Evolutionary conservation across 1,140 invertebrate genomes (phyloP).

Genomic region (Argopecten irradians): DNA sequence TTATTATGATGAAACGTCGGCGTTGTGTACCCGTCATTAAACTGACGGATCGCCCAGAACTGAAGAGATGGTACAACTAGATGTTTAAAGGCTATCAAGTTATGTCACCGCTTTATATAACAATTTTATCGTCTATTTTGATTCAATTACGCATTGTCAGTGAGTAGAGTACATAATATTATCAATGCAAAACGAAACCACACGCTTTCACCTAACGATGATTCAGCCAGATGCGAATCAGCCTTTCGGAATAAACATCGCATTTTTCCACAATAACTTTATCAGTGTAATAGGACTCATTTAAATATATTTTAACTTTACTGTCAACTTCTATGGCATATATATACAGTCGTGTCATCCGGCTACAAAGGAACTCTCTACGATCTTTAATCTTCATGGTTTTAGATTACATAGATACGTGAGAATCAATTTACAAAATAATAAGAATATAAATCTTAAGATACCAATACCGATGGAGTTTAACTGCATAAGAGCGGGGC

Average conservation of each 20-base stretch:
- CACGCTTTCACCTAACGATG: not conserved
- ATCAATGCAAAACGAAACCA: slow-evolving; percentile 5
- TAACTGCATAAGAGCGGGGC: not conserved
- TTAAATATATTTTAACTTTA: slow-evolving; percentile 24
- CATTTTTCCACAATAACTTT: slow-evolving; percentile 4
- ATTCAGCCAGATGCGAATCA: not conserved
- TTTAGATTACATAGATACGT: not conserved
- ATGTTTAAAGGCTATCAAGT: not conserved
- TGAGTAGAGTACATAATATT: slow-evolving; percentile 2
- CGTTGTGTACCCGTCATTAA: not conserved
- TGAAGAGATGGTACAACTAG: not conserved
- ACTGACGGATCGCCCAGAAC: not conserved
- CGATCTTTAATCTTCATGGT: slow-evolving; percentile 10
- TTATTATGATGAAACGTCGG: not conserved
- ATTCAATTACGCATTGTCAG: not conserved
- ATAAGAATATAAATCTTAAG: slow-evolving; percentile 18
- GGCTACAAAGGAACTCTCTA: not conserved
- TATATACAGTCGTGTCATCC: not conserved
- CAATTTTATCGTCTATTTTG: slow-evolving; percentile 11
- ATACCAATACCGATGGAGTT: not conserved
- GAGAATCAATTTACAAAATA: not conserved
- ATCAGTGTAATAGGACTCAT: not conserved
- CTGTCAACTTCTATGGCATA: not conserved
- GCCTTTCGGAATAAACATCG: not conserved
- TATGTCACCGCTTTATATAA: not conserved